Evolutionary conservation across 2,797 vertebrate species (phyloP), one percentile per base, ranked within the genome.

Genomic region (Cynopterus sphinx): DNA sequence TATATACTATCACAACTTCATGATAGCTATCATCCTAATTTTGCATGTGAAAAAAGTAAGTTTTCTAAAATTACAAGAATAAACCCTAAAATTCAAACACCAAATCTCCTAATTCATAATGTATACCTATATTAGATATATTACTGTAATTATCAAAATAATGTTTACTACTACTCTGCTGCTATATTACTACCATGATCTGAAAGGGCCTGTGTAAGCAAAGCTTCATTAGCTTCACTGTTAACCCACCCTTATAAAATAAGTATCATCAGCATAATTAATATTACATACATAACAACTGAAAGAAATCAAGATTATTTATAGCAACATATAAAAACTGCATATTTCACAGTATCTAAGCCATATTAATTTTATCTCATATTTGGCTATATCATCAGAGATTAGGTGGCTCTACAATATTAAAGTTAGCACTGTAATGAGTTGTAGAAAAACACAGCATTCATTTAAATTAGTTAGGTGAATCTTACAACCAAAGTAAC

Each of bases 401-500:
- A 84, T 24, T 53, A 57, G 67, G 36, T 9, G 3, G 19, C 4
- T 82, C 16, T 53, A 41, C 90, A 24, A 70, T 61, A 68, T 22
- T 87, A 74, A 95, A 94, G 36, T 75, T 11, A 77, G 41, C 9
- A 33, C 26, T 53, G 68, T 71, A 94, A 81, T 67, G 65, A 97
- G 59, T 67, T 13, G 15, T 17, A 57, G 41, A 83, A 59, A 94
- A 88, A 59, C 24, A 73, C 1, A 75, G 17, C 28, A 55, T 85
- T 77, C 51, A 97, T 78, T 87, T 85, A 51, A 71, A 55, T 15
- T 79, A 8, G 15, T 63, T 73, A 93, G 70, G 51, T 82, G 36
- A 92, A 74, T 83, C 33, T 86, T 73, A 24, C 51, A 94, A 78
- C 26, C 24, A 71, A 87, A 90, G 41, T 53, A 63, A 74, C 19